Evolutionary conservation across 2,888 invertebrate genomes (phyloP).

Genomic region (Mystacides longicornis): DNA sequence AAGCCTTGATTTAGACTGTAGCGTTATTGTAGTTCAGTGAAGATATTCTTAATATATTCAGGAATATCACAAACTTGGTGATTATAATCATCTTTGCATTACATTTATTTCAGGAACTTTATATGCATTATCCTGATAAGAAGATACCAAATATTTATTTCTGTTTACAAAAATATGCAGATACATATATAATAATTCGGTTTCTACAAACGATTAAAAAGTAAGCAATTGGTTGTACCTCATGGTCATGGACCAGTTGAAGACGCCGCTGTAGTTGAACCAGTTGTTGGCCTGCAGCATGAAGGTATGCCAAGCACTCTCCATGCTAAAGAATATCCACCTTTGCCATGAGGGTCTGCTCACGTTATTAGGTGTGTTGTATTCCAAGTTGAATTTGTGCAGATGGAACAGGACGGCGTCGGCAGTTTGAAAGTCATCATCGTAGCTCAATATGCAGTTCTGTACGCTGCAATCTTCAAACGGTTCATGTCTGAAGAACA

Average conservation of each 20-base stretch:
- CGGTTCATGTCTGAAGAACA: constrained; percentile 39
- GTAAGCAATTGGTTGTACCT: too few species aligned
- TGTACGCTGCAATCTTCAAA: constrained; percentile 45
- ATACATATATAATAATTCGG: too few species aligned
- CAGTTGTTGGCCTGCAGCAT: constrained; percentile 36
- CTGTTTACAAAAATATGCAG: too few species aligned
- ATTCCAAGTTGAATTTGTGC: constrained; percentile 23
- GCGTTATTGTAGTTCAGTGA: too few species aligned
- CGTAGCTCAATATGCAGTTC: constrained; percentile 47
- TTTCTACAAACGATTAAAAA: too few species aligned
- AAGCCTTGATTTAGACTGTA: too few species aligned
- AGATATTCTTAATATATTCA: too few species aligned
- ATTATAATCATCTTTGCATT: too few species aligned
- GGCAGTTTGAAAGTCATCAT: constrained; percentile 27
- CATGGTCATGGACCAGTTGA: constrained; percentile 53
- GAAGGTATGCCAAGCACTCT: constrained; percentile 51
- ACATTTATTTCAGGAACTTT: too few species aligned
- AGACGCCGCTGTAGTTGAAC: constrained; percentile 43
- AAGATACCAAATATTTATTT: too few species aligned
- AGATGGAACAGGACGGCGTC: neutral
- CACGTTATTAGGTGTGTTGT: constrained; percentile 39
- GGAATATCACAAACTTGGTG: too few species aligned
- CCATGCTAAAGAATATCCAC: constrained; percentile 55
- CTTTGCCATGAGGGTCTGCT: constrained; percentile 38
- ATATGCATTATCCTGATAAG: too few species aligned